phyloP scores from a whole-genome alignment of 2,888 invertebrate genomes.

The Ariolimax columbianus region DNA sequence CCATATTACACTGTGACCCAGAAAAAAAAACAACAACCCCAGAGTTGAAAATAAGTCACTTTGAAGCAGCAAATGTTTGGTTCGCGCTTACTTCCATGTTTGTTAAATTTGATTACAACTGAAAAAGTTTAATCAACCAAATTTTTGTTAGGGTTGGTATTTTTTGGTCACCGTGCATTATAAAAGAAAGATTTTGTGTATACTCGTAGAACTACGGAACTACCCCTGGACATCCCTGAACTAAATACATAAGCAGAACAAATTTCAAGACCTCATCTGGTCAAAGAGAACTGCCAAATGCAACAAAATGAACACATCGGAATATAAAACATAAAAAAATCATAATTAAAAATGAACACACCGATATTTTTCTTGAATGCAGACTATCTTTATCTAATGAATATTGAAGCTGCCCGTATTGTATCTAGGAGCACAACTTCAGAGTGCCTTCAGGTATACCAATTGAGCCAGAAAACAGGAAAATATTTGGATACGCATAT shows the following conservation, averaged over 20 bases:
- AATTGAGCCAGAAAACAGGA: not conserved
- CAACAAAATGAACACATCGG: not conserved
- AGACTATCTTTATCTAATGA: not conserved
- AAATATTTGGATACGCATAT: not conserved
- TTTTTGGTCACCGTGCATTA: too few species aligned
- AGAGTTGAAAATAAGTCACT: too few species aligned
- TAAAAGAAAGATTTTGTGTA: too few species aligned
- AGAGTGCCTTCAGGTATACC: not conserved
- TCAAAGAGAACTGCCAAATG: not conserved
- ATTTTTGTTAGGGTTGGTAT: too few species aligned
- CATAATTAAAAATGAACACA: not conserved
- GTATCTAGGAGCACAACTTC: not conserved
- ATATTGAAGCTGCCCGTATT: constrained; percentile 16
- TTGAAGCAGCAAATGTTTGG: too few species aligned
- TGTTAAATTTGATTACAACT: too few species aligned
- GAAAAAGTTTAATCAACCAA: too few species aligned
- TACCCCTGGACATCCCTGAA: too few species aligned
- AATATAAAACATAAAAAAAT: not conserved
- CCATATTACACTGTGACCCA: too few species aligned
- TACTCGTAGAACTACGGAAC: too few species aligned
- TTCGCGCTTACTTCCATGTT: too few species aligned
- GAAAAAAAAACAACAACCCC: too few species aligned
- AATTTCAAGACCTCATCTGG: not conserved
- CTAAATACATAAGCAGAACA: constrained; percentile 6
- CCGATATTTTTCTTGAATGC: not conserved